Evolutionary conservation across 2,797 vertebrate genomes (phyloP), one percentile per base, ranked within the genome.

Genomic region (Myotis pilosus): DNA sequence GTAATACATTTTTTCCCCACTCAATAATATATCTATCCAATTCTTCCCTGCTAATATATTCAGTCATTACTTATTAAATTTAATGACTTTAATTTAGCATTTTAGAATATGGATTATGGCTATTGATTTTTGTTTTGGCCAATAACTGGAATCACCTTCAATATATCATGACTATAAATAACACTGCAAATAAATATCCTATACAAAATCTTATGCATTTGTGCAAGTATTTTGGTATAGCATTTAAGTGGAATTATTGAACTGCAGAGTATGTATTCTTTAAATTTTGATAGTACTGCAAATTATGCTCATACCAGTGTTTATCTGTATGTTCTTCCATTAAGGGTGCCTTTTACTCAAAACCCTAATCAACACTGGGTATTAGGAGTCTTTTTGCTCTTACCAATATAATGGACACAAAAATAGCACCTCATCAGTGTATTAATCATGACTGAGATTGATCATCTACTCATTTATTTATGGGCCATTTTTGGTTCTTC

Each of bases 11-110:
- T 81, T 86, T 92, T 72, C 20, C 13, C 23, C 28, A 72, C 20
- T 95, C 55, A 80, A 16, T 41, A 78, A 72, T 53, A 41, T 81
- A 92, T 57, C 30, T 47, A 60, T 6, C 16, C 23, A 28, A 8
- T 80, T 74, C 11, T 66, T 76, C 20, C 62, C 76, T 41, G 15
- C 55, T 88, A 85, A 88, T 82, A 91, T 72, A 68, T 51, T 69
- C 47, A 84, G 60, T 81, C 33, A 90, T 38, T 90, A 81, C 12
- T 95, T 87, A 81, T 66, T 97, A 87, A 74, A 44, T 72, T 68
- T 93, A 93, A 62, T 90, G 33, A 88, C 3, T 51, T 49, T 64
- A 82, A 23, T 11, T 86, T 8, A 76, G n/a, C 60, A 76, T 55
- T 78, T 81, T 38, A 95, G 47, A 79, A 10, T 71, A 75, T 49